phyloP scores from a whole-genome alignment of 2,888 invertebrate species.

The Macaria notata region DNA sequence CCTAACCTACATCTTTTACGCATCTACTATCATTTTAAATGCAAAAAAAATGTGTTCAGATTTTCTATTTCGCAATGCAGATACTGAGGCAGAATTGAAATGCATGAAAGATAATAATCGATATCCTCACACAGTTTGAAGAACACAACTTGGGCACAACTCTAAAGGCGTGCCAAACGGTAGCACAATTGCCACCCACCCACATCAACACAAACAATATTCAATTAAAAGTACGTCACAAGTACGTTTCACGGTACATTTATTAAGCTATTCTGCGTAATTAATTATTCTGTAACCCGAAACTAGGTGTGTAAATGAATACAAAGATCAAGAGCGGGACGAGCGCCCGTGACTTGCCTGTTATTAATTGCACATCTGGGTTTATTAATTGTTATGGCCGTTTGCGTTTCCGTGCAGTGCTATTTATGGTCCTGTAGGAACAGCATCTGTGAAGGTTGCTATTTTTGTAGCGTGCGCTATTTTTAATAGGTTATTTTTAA shows the following conservation, averaged over 20 bases:
- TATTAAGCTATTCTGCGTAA: conserved; percentile 29
- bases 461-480: no score
- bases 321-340: conserved; percentile 32
- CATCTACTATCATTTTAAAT: no score
- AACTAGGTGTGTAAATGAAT: conserved; percentile 32
- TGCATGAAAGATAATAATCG: no score
- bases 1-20: no score
- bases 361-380: conserved; percentile 19
- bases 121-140: no score
- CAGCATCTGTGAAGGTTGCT: not conserved
- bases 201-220: conserved; percentile 26
- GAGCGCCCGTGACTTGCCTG: conserved; percentile 9
- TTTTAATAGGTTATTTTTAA: no score
- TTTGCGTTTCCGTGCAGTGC: conserved; percentile 15
- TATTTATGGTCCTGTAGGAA: conserved; percentile 10
- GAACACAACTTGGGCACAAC: no score
- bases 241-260: conserved; percentile 30
- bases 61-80: no score
- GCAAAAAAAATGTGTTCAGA: no score
- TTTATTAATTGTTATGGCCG: conserved; percentile 22
- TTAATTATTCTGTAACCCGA: conserved; percentile 35
- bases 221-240: conserved; percentile 23
- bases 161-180: no score
- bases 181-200: no score
- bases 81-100: no score